Conservation (phyloP, 2,797 vertebrate species). For the Merluccius polli region DNA sequence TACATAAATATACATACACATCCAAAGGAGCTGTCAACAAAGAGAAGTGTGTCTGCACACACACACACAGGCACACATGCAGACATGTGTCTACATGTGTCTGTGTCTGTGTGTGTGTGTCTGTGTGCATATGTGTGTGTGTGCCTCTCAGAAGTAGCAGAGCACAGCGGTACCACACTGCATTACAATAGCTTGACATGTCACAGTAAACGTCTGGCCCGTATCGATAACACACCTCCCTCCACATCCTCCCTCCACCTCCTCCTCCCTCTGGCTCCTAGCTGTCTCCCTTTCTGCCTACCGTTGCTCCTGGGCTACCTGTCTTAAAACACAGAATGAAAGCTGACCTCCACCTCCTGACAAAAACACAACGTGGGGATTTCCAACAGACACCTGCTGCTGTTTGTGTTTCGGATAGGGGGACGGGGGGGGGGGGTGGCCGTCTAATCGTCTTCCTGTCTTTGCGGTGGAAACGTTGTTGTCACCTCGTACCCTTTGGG, state of each 20-base stretch:
- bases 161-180: neutral
- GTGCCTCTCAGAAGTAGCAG: too few relatives aligned
- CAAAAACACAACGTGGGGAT: slow-evolving; percentile 42
- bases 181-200: too few relatives aligned
- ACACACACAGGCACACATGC: slow-evolving; percentile 15
- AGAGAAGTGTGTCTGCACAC: neutral
- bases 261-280: neutral
- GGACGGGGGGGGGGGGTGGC: too few relatives aligned
- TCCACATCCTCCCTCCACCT: neutral
- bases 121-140: too few relatives aligned
- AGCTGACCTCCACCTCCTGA: slow-evolving; percentile 35
- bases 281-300: neutral
- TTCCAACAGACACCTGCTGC: slow-evolving; percentile 55
- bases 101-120: neutral
- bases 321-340: slow-evolving; percentile 46
- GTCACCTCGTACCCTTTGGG: slow-evolving; percentile 30
- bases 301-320: slow-evolving; percentile 30
- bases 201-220: too few relatives aligned
- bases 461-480: slow-evolving; percentile 50
- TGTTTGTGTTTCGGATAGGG: slow-evolving; percentile 45
- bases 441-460: slow-evolving; percentile 41
- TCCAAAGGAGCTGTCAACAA: too few relatives aligned
- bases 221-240: neutral
- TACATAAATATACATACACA: too few relatives aligned
- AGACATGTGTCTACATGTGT: slow-evolving; percentile 11